Conservation (phyloP, 2,113 vertebrate genomes). For the Nothocercus nigrocapillus region DNA sequence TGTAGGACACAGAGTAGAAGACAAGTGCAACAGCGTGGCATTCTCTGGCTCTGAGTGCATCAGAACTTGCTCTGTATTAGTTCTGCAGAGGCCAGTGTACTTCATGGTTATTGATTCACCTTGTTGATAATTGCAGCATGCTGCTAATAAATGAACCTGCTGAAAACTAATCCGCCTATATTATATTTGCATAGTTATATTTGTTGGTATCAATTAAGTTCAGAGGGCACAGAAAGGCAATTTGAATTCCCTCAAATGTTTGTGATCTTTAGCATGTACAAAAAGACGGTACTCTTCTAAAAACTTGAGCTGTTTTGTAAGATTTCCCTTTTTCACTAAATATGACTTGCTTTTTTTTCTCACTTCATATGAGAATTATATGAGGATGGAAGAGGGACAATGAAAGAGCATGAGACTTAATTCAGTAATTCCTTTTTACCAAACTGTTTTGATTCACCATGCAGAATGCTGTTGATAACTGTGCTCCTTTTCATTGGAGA, state of each 20-base stretch:
- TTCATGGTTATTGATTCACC: slow-evolving; percentile 79
- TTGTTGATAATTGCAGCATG: slow-evolving; percentile 74
- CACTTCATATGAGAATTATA: neutral
- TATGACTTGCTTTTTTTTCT: neutral
- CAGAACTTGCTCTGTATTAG: slow-evolving; percentile 63
- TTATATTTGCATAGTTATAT: slow-evolving; percentile 60
- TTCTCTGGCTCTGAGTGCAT: slow-evolving; percentile 65
- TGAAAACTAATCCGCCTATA: slow-evolving; percentile 67
- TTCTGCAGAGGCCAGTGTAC: slow-evolving; percentile 62
- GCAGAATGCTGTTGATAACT: neutral
- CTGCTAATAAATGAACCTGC: slow-evolving; percentile 75
- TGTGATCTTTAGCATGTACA: neutral
- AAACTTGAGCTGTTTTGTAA: neutral
- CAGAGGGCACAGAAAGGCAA: slow-evolving; percentile 65
- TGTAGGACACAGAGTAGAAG: slow-evolving; percentile 23
- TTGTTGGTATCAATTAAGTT: slow-evolving; percentile 42
- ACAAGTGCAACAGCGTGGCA: slow-evolving; percentile 37
- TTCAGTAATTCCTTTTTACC: slow-evolving; percentile 1
- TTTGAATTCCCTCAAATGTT: slow-evolving; percentile 49
- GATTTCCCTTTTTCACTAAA: neutral
- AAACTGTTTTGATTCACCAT: neutral
- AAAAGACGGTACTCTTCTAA: neutral
- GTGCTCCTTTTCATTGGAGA: slow-evolving; percentile 8
- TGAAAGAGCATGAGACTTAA: neutral
- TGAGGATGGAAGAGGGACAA: neutral